phyloP scores from a whole-genome alignment of 23 tunicate species.

The Halocynthia aurantium region DNA sequence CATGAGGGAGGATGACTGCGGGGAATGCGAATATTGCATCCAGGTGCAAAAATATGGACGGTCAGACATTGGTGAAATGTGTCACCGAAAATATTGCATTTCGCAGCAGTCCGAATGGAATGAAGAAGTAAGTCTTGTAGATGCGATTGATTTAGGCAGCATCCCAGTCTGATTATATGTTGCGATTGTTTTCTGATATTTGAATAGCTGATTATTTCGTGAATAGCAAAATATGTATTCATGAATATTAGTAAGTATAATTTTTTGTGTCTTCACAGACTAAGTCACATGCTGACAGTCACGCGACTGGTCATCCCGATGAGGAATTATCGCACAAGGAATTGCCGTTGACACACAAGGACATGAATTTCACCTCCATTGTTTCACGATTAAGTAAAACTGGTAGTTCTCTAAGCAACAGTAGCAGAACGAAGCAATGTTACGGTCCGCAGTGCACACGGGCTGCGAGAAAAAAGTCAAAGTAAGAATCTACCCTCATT shows the following conservation, averaged over 20 bases:
- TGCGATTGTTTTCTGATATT: too few relatives aligned
- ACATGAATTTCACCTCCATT: too few relatives aligned
- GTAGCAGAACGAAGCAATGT: slow-evolving; percentile 32
- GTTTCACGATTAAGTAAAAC: too few relatives aligned
- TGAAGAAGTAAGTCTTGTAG: not conserved
- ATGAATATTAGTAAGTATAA: too few relatives aligned
- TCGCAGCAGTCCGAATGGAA: slow-evolving; percentile 29
- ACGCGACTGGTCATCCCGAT: too few relatives aligned
- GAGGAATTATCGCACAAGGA: not conserved
- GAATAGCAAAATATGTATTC: too few relatives aligned
- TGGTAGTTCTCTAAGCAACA: too few relatives aligned
- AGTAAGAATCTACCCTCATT: slow-evolving; percentile 22
- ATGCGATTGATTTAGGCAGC: slow-evolving; percentile 1
- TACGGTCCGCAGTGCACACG: slow-evolving; percentile 60
- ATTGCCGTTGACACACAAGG: too few relatives aligned
- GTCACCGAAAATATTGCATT: slow-evolving; percentile 16
- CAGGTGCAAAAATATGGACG: slow-evolving; percentile 26
- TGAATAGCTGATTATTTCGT: too few relatives aligned
- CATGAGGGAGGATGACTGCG: slow-evolving; percentile 47
- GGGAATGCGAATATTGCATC: slow-evolving; percentile 42
- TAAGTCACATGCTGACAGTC: too few relatives aligned
- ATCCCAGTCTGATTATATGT: too few relatives aligned
- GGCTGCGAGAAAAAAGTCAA: slow-evolving; percentile 54
- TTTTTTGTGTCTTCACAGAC: too few relatives aligned
- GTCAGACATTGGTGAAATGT: slow-evolving; percentile 18